phyloP scores from a whole-genome alignment of 2,797 vertebrate genomes.

The Nannoperca australis region DNA sequence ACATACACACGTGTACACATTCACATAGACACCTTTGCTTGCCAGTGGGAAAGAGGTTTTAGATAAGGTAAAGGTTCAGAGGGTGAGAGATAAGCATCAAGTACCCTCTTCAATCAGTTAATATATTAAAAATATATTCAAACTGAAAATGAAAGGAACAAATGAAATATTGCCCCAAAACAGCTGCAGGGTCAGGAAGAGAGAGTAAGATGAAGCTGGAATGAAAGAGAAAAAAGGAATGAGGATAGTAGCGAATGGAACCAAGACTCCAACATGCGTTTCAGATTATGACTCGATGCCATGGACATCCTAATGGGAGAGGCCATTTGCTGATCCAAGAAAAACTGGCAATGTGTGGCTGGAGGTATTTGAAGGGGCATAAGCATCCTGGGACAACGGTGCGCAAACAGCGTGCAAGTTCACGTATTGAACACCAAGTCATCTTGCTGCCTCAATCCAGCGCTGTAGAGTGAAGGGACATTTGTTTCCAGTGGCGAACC shows the following conservation, averaged over 20 bases:
- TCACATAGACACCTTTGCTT: slow-evolving; percentile 51
- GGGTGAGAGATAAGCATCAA: slow-evolving; percentile 46
- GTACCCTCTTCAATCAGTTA: slow-evolving; percentile 47
- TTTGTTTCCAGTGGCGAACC: slow-evolving; percentile 32
- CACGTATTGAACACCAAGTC: slow-evolving; percentile 50
- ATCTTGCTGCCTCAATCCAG: background rate
- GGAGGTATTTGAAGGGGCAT: slow-evolving; percentile 45
- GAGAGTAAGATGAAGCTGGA: slow-evolving; percentile 66
- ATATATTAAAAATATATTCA: slow-evolving; percentile 52
- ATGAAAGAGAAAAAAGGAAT: slow-evolving; percentile 64
- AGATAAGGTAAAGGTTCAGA: slow-evolving; percentile 54
- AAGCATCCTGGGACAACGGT: slow-evolving; percentile 13
- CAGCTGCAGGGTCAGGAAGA: slow-evolving; percentile 65
- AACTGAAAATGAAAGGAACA: slow-evolving; percentile 51
- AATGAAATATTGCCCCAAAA: slow-evolving; percentile 54
- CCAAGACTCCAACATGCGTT: slow-evolving; percentile 65
- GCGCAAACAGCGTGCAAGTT: slow-evolving; percentile 18
- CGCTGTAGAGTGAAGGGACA: background rate
- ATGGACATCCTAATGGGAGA: slow-evolving; percentile 70
- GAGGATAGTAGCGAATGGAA: slow-evolving; percentile 67
- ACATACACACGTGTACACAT: slow-evolving; percentile 54
- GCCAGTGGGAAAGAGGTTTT: slow-evolving; percentile 33
- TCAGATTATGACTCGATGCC: slow-evolving; percentile 70
- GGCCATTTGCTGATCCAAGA: slow-evolving; percentile 41
- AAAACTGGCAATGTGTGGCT: slow-evolving; percentile 42